A percentile compares a stretch with the other conserved stretches of the same genome.
Conservation (phyloP, 2,797 vertebrate species). For the Typhlichthys subterraneus region DNA sequence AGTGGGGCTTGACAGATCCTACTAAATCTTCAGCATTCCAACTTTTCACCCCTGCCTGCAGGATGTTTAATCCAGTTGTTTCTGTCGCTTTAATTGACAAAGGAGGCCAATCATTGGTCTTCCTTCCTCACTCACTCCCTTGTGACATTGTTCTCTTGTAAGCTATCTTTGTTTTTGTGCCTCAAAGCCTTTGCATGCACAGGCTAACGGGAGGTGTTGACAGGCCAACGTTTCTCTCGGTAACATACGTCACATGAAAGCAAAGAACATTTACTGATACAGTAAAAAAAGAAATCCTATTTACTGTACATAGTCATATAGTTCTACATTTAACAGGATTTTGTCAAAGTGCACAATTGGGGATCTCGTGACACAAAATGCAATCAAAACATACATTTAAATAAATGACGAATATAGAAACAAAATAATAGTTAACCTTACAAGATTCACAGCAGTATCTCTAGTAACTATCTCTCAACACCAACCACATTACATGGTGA, state of each 20-base stretch:
- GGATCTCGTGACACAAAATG: constrained; percentile 62
- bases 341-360: constrained; percentile 77
- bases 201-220: constrained; percentile 52
- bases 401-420: constrained; percentile 57
- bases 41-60: neutral
- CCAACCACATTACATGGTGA: constrained; percentile 49
- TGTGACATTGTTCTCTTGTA: neutral
- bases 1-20: constrained; percentile 18
- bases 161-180: constrained; percentile 16
- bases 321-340: constrained; percentile 66
- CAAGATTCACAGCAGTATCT: constrained; percentile 77
- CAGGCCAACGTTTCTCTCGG: constrained; percentile 19
- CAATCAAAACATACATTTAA: constrained; percentile 56
- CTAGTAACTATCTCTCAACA: constrained; percentile 49
- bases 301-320: constrained; percentile 37
- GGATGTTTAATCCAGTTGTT: constrained; percentile 16
- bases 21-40: constrained; percentile 7
- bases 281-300: constrained; percentile 57
- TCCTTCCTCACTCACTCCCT: neutral
- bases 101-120: neutral
- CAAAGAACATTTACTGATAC: constrained; percentile 71
- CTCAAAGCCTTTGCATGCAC: constrained; percentile 16
- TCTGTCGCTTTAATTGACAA: constrained; percentile 22
- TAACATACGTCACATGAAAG: constrained; percentile 52
- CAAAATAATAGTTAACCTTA: constrained; percentile 42